Evolutionary conservation across 2,113 vertebrate species (phyloP).

Genomic region (Eublepharis macularius): DNA sequence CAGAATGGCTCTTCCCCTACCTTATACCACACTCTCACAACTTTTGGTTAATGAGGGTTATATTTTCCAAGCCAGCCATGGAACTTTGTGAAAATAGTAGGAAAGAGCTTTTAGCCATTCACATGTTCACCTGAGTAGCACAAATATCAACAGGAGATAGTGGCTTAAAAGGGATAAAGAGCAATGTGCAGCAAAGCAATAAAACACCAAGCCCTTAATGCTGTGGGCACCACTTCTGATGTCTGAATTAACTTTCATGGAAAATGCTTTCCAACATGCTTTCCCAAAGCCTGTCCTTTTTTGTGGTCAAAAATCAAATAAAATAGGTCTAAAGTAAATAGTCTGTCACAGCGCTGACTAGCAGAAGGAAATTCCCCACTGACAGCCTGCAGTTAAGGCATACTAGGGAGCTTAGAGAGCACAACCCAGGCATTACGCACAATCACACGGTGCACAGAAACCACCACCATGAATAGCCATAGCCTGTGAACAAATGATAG

Average conservation of each 20-base stretch:
- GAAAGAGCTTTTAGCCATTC: not conserved
- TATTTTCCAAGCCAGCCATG: not conserved
- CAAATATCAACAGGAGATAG: not conserved
- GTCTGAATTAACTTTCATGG: not conserved
- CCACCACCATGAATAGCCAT: not conserved
- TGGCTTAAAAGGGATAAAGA: not conserved
- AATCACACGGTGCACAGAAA: slow-evolving; percentile 4
- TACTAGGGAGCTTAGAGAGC: slow-evolving; percentile 8
- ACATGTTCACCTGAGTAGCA: not conserved
- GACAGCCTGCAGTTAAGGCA: not conserved
- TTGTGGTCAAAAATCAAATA: slow-evolving; percentile 21
- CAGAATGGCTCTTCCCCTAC: no score
- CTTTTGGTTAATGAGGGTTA: not conserved
- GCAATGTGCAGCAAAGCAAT: not conserved
- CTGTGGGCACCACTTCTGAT: not conserved
- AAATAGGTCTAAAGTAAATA: not conserved
- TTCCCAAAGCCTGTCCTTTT: slow-evolving; percentile 25
- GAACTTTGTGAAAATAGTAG: not conserved
- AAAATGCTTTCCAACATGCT: not conserved
- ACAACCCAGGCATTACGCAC: slow-evolving; percentile 2
- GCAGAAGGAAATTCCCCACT: slow-evolving; percentile 1
- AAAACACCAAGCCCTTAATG: not conserved
- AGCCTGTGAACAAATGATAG: not conserved
- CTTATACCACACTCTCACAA: not conserved
- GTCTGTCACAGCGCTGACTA: not conserved